phyloP scores from a whole-genome alignment of 2,797 vertebrate species.

The Morus bassanus region DNA sequence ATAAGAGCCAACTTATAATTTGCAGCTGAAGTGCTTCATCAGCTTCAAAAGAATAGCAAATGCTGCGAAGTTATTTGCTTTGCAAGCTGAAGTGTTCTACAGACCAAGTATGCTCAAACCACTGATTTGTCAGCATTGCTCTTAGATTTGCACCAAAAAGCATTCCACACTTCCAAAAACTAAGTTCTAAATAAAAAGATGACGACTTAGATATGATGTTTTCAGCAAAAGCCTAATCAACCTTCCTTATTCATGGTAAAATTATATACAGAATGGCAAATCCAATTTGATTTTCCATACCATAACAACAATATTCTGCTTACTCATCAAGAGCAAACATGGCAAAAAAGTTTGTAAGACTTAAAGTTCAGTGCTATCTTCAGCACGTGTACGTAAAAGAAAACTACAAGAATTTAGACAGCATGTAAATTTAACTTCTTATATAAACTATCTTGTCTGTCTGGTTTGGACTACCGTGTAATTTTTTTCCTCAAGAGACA shows the following conservation, averaged over 20 bases:
- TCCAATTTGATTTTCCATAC: background rate
- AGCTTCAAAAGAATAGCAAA: background rate
- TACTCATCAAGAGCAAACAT: background rate
- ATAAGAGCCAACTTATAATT: background rate
- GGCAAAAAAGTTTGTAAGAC: background rate
- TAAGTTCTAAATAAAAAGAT: background rate
- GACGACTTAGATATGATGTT: background rate
- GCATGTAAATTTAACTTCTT: background rate
- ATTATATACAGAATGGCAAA: background rate
- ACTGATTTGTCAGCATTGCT: background rate
- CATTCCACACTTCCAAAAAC: background rate
- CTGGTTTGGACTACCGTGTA: background rate
- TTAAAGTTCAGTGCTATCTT: background rate
- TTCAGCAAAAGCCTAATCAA: background rate
- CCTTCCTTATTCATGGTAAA: background rate
- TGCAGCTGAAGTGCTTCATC: background rate
- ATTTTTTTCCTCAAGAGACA: background rate
- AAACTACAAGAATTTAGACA: background rate
- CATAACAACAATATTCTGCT: background rate
- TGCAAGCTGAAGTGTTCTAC: background rate
- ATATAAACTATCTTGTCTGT: background rate
- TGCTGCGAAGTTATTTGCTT: background rate
- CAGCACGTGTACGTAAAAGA: background rate
- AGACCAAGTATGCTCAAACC: background rate
- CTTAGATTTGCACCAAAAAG: background rate